Conservation (phyloP, 2,113 vertebrate genomes). For the Smithornis capensis region DNA sequence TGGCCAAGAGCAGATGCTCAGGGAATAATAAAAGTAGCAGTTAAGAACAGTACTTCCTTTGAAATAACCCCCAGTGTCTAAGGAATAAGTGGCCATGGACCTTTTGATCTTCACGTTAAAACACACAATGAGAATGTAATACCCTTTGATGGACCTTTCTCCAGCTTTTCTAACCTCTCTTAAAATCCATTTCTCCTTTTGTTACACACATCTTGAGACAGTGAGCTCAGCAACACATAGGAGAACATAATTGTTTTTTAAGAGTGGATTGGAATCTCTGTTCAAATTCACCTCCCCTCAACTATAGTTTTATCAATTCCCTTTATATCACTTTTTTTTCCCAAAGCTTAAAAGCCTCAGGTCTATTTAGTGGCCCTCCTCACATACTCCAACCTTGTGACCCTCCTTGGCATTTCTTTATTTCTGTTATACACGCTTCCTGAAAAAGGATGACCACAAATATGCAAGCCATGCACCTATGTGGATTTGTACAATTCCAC, state of each 20-base stretch:
- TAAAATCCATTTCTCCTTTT: background rate
- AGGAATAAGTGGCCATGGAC: background rate
- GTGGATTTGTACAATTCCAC: background rate
- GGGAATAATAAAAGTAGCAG: background rate
- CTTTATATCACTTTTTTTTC: rapidly evolving
- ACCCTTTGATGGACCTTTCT: background rate
- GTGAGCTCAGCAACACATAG: background rate
- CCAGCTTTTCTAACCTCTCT: background rate
- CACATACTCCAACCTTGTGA: background rate
- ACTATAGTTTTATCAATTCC: background rate
- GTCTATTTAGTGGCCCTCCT: background rate
- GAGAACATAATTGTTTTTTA: rapidly evolving
- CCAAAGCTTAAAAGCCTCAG: background rate
- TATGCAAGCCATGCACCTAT: background rate
- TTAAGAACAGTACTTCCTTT: background rate
- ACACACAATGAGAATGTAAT: background rate
- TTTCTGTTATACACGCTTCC: background rate
- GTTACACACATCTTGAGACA: background rate
- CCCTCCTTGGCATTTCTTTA: background rate
- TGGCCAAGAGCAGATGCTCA: background rate
- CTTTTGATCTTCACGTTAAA: background rate
- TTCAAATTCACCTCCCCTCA: background rate
- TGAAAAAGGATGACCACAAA: background rate
- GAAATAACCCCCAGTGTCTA: background rate
- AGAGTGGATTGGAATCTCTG: background rate